Evolutionary conservation across 1,140 invertebrate species (phyloP).

Genomic region (Babylonia areolata): DNA sequence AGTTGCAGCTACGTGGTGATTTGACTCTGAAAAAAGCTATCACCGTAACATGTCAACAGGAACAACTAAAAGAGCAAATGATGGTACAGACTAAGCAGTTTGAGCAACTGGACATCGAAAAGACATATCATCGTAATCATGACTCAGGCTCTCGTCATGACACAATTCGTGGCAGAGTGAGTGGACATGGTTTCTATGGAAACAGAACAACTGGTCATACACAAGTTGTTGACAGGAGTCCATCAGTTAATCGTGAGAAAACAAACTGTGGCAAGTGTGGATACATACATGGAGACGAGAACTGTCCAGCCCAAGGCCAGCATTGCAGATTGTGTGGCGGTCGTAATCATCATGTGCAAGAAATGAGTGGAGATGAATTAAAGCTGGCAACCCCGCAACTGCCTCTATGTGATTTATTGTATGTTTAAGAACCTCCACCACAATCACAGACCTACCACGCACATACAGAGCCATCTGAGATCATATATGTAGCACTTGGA

Average conservation of each 20-base stretch:
- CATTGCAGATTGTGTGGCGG: neutral
- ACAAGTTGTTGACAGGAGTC: neutral
- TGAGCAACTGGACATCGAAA: neutral
- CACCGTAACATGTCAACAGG: neutral
- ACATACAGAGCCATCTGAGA: too few species aligned
- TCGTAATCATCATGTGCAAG: neutral
- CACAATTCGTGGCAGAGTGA: neutral
- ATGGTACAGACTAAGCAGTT: neutral
- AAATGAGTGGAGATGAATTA: too few species aligned
- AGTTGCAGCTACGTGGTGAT: neutral
- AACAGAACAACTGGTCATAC: neutral
- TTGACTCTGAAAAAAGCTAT: neutral
- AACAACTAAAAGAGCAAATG: neutral
- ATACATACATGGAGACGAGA: neutral
- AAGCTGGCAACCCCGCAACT: too few species aligned
- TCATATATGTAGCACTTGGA: too few species aligned
- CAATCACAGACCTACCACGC: too few species aligned
- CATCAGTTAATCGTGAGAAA: neutral
- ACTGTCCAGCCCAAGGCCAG: conserved; percentile 3
- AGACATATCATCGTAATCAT: neutral
- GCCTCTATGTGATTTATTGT: too few species aligned
- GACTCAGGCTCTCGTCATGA: neutral
- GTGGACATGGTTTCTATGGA: neutral
- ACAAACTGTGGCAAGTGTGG: conserved; percentile 7
- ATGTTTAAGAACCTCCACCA: too few species aligned